A percentile compares a stretch with the other conserved stretches of the same genome.
phyloP scores from a whole-genome alignment of 2,797 vertebrate species.

The Argya squamiceps region DNA sequence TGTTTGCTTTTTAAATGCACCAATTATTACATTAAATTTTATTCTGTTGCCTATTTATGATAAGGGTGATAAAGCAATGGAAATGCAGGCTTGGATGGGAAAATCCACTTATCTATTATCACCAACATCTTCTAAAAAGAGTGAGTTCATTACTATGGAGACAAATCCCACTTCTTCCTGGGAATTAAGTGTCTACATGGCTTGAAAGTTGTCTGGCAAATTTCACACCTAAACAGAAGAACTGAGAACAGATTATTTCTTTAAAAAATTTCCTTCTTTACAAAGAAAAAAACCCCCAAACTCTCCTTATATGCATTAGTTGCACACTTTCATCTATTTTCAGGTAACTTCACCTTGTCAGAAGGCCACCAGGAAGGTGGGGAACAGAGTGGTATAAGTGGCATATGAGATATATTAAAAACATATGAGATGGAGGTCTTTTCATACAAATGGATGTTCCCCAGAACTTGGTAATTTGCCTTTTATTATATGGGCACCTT shows the following conservation, averaged over 20 bases:
- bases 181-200: not conserved
- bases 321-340: not conserved
- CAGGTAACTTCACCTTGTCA: not conserved
- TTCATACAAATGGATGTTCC: not conserved
- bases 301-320: not conserved
- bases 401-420: not conserved
- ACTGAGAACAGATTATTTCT: not conserved
- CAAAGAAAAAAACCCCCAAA: too few species aligned
- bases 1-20: not conserved
- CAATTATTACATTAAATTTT: not conserved
- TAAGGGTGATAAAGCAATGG: not conserved
- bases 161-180: not conserved
- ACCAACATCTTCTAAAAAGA: not conserved
- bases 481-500: not conserved
- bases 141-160: not conserved
- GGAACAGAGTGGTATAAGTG: not conserved
- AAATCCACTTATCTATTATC: not conserved
- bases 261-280: not conserved
- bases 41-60: not conserved
- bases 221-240: slow-evolving; percentile 7
- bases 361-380: not conserved
- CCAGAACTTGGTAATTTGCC: not conserved
- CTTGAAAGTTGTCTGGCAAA: slow-evolving; percentile 4
- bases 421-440: not conserved
- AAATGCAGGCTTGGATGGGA: not conserved